Evolutionary conservation across 2,113 vertebrate genomes (phyloP).

Genomic region (Megaceryle maxima): DNA sequence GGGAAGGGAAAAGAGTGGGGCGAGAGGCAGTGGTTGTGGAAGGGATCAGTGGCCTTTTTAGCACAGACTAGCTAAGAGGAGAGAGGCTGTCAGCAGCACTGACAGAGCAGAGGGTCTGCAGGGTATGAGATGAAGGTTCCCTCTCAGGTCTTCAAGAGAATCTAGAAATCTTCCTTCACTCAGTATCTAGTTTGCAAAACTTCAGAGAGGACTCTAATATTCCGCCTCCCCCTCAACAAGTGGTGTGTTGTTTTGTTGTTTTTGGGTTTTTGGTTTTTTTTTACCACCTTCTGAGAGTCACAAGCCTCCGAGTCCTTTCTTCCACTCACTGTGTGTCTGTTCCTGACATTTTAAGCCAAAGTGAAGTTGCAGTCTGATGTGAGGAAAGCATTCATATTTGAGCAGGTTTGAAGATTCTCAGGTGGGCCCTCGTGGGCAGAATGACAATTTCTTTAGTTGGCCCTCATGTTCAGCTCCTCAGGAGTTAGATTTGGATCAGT

Average conservation of each 20-base stretch:
- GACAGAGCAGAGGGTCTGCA: not conserved
- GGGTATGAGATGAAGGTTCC: not conserved
- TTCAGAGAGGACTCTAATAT: not conserved
- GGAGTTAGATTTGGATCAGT: not conserved
- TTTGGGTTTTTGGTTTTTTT: not conserved
- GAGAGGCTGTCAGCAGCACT: not conserved
- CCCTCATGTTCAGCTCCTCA: not conserved
- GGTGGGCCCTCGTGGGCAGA: not conserved
- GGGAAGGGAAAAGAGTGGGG: not conserved
- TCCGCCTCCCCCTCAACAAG: too few relatives aligned
- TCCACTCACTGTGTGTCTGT: not conserved
- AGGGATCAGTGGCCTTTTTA: not conserved
- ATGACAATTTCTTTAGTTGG: not conserved
- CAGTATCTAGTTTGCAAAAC: not conserved
- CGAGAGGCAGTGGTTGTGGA: not conserved
- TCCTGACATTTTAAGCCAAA: not conserved
- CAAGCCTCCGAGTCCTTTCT: not conserved
- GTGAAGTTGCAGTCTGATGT: not conserved
- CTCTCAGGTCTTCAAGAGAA: not conserved
- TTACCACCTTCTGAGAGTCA: not conserved
- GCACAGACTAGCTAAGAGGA: not conserved
- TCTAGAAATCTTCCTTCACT: not conserved
- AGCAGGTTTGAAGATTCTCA: not conserved
- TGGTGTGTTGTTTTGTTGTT: not conserved
- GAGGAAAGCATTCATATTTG: not conserved